Evolutionary conservation across 2,888 invertebrate genomes (phyloP), one percentile per base, ranked within the genome.

Genomic region (Agonopterix subpropinquella): DNA sequence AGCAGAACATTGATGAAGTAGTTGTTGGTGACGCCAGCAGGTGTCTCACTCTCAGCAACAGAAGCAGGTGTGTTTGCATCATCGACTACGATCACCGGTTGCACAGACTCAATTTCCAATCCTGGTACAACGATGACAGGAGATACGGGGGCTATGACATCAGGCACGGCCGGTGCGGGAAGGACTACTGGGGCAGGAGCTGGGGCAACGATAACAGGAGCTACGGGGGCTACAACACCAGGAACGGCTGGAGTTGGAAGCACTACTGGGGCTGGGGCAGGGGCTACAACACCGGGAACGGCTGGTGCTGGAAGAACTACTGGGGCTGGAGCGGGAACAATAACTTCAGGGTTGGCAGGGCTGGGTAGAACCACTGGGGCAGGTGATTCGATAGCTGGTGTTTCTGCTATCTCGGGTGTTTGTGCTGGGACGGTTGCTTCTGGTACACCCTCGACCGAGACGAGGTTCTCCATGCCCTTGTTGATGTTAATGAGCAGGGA

Each of bases 21-120:
- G 37, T 45, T 36, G 50, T 59, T 57, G 3, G 43, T 43, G 10
- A 43, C 18, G 8, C 43, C 18, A 7, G 9, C 9, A 5, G 8
- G 7, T 15, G 28, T 5, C 9, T 18, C 43, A 8, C 10, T 28
- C 10, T 43, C 43, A 18, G 41, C 8, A 7, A 15, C 28, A 9
- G 18, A 9, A 0, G 15, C 43, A 4, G 43, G 43, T 8, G 41
- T 13, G 8, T 8, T 8, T 0, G n/a, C 9, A 13, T 11, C 11
- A 8, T n/a, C 13, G 2, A 41, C 11, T 41, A 11, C 41, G 5
- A 11, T 13, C 4, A 41, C 41, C 8, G 13, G 11, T 11, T n/a
- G 41, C 11, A 10, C 41, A 39, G 39, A 39, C 39, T 39, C 39
- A 39, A 39, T 39, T 4, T 39, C 39, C n/a, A 39, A 39, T 39